Evolutionary conservation across 2,113 vertebrate genomes (phyloP).

Genomic region (Scophthalmus maximus): DNA sequence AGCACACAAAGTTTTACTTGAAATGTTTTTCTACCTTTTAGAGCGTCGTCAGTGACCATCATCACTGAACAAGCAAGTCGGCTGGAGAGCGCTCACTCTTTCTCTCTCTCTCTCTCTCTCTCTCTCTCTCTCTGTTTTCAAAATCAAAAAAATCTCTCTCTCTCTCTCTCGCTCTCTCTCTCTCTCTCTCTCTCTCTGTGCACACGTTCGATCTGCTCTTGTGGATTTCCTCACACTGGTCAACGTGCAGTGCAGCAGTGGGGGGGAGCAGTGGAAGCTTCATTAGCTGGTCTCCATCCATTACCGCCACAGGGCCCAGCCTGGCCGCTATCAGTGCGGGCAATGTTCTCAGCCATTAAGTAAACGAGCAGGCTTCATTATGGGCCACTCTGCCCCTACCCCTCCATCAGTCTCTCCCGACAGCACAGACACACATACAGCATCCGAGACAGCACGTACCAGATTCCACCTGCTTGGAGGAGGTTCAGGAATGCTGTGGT

Average conservation of each 20-base stretch:
- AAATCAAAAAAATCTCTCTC: too few relatives aligned
- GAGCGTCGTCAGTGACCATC: constrained; percentile 31
- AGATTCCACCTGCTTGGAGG: constrained; percentile 30
- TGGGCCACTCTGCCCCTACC: constrained; percentile 50
- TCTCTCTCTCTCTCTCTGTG: background rate
- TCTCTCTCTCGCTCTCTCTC: background rate
- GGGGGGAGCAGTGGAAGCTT: constrained; percentile 54
- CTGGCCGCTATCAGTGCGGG: constrained; percentile 74
- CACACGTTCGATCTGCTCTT: constrained; percentile 55
- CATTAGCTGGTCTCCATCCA: constrained; percentile 80
- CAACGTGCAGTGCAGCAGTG: constrained; percentile 60
- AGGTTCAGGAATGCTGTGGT: constrained; percentile 5
- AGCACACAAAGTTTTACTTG: background rate
- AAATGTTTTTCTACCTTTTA: constrained; percentile 4
- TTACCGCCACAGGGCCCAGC: constrained; percentile 73
- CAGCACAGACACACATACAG: constrained; percentile 35
- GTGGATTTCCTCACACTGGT: constrained; percentile 68
- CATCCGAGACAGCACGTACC: constrained; percentile 18
- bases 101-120: too few relatives aligned
- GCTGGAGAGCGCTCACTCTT: constrained; percentile 36
- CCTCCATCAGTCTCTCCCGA: constrained; percentile 67
- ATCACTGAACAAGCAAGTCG: constrained; percentile 21
- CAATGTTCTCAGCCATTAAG: constrained; percentile 83
- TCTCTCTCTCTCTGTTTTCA: background rate
- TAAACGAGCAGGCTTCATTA: constrained; percentile 82